Evolutionary conservation across 2,797 vertebrate species (phyloP), one percentile per base, ranked within the genome.

Genomic region (Pseudocheirus occidentalis): DNA sequence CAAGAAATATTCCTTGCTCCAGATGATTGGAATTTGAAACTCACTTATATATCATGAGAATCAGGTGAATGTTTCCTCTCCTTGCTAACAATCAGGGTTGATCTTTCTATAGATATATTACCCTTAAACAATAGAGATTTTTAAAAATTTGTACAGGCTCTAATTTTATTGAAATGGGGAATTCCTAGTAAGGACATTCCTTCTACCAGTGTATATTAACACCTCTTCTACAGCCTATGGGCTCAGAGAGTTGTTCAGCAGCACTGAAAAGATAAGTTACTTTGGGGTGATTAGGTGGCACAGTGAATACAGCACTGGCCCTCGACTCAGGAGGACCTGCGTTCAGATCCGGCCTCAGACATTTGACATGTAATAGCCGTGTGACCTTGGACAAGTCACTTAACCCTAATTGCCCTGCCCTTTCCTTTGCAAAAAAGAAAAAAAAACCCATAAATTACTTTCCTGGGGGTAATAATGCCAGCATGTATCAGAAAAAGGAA

Each of bases 1-100:
- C 66, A 56, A 50, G 94, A 97, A 28, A 59, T 62, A 90, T 28
- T 95, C 24, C 90, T 95, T 91, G 34, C 95, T 96, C 92, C 18
- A 29, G 11, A 0, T 89, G 6, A 7, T 66, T 18, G 11, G 1
- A 1, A 92, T 93, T 93, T 9, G 95, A 90, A 93, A 94, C 31
- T 54, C 55, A 87, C 10, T 0, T 31, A 94, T 28, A 4, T 50
- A 31, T 53, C 21, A 54, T n/a, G 46, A 6, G 1, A 54, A 87
- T 58, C 31, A 90, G 56, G 54, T 90, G 16, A 18, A 50, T 11
- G 24, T 7, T 24, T 46, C 31, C 34, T 93, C 90, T 94, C 87
- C 73, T 92, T 66, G 13, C 14, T 50, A 87, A 87, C 21, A 40
- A 55, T 29, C 55, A 34, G 54, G 46, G 14, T 92, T 31, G 52